Evolutionary conservation across 2,113 vertebrate genomes (phyloP).

Genomic region (Hucho hucho): DNA sequence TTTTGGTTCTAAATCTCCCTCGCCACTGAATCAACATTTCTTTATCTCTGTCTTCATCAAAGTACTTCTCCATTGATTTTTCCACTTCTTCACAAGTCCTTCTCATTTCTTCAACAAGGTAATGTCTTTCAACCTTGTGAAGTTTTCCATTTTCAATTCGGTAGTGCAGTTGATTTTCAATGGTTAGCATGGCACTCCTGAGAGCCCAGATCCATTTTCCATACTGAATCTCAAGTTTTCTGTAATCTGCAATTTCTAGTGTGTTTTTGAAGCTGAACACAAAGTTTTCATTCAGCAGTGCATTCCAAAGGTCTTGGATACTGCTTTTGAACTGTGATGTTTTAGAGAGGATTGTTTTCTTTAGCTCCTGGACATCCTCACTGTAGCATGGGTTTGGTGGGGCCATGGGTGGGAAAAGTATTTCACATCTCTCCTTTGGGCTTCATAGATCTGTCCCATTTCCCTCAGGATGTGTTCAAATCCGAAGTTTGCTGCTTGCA

Average conservation of each 20-base stretch:
- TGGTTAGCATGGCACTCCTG: conserved; percentile 48
- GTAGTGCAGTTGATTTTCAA: conserved; percentile 55
- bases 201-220: conserved; percentile 28
- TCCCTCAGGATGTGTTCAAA: conserved; percentile 78
- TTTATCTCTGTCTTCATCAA: conserved; percentile 53
- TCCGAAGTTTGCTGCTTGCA: conserved; percentile 61
- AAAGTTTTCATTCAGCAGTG: conserved; percentile 39
- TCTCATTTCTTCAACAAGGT: conserved; percentile 21
- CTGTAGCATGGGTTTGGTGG: conserved; percentile 48
- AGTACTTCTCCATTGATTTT: conserved; percentile 49
- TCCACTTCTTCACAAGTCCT: conserved; percentile 26
- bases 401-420: conserved; percentile 52
- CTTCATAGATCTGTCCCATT: conserved; percentile 76
- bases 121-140: not conserved
- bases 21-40: conserved; percentile 64
- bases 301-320: conserved; percentile 59
- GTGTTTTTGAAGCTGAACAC: conserved; percentile 72
- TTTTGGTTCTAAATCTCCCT: conserved; percentile 26
- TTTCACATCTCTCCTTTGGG: conserved; percentile 56
- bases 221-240: conserved; percentile 49
- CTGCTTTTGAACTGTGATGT: conserved; percentile 50
- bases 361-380: conserved; percentile 43
- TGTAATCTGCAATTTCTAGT: conserved; percentile 55
- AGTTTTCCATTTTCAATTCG: conserved; percentile 44
- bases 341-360: conserved; percentile 13